These are phyloP conservation scores for Eciton burchellii DNA, from an alignment of 1,140 invertebrate species.

Conservation along the genomic window DNA sequence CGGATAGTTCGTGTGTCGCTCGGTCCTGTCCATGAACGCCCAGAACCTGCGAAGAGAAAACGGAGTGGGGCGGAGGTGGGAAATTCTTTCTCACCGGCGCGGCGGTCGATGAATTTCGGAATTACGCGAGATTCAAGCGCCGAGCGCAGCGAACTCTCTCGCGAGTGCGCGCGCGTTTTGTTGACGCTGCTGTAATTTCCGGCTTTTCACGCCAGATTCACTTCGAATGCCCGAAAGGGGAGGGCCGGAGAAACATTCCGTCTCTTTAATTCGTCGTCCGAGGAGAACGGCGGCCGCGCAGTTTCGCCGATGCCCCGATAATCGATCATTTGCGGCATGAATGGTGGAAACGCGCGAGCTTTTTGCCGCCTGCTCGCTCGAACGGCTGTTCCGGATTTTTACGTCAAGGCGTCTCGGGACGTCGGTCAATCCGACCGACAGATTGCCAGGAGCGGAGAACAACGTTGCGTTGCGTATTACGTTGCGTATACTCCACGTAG, in stretches of 20 bases:
- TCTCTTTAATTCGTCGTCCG: constrained; percentile 31
- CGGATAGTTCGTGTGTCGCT: constrained; percentile 99
- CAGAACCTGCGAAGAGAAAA: constrained; percentile 90
- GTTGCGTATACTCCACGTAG: not conserved
- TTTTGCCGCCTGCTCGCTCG: too few species aligned
- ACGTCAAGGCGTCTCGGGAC: too few species aligned
- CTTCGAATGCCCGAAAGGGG: too few species aligned
- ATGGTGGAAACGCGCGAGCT: too few species aligned
- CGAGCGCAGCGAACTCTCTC: constrained; percentile 3
- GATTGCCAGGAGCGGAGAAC: not conserved
- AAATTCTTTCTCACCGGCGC: constrained; percentile 56
- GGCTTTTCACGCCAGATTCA: too few species aligned
- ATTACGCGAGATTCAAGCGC: constrained; percentile 30
- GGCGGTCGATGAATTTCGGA: constrained; percentile 30
- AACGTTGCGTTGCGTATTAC: constrained; percentile 7
- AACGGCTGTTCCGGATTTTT: too few species aligned
- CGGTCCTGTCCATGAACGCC: constrained; percentile 99
- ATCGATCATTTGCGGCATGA: too few species aligned
- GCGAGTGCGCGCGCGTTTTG: not conserved
- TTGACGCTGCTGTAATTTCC: too few species aligned
- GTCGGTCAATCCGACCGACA: not conserved
- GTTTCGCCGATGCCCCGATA: not conserved
- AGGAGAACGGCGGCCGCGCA: not conserved
- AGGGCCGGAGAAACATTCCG: too few species aligned
- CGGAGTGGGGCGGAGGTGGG: not conserved